Conservation (phyloP, 2,113 vertebrate species). For the Nymphicus hollandicus region DNA sequence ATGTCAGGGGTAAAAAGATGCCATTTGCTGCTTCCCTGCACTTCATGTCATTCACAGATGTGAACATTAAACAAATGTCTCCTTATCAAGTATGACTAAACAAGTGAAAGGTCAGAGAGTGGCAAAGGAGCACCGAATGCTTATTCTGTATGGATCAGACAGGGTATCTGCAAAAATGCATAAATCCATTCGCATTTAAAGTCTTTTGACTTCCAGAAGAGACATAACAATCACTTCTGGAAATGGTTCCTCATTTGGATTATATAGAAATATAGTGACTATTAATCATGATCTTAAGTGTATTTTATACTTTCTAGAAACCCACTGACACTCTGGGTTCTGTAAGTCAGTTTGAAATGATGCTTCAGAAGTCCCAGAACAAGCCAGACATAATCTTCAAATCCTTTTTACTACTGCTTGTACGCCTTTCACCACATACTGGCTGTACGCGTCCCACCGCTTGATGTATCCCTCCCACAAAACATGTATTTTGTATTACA, state of each 20-base stretch:
- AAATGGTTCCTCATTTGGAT: background rate
- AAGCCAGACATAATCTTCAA: background rate
- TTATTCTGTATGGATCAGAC: background rate
- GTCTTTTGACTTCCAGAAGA: background rate
- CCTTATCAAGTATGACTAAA: background rate
- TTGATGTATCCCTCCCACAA: background rate
- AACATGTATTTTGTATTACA: background rate
- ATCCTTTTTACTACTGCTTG: background rate
- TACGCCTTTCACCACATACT: background rate
- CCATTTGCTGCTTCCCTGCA: background rate
- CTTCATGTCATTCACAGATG: background rate
- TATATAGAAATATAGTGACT: background rate
- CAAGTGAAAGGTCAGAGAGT: background rate
- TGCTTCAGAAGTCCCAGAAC: background rate
- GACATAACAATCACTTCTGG: background rate
- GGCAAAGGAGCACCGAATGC: background rate
- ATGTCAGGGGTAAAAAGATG: background rate
- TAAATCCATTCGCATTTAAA: background rate
- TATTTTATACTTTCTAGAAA: background rate
- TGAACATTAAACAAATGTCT: slow-evolving; percentile 1
- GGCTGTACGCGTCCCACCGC: background rate
- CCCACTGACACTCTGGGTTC: background rate
- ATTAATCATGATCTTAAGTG: background rate
- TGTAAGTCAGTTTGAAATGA: background rate
- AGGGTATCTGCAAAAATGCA: background rate